These are phyloP conservation scores for Perizoma affinitatum DNA, from an alignment of 2,888 invertebrate genomes.

Conservation along the genomic window DNA sequence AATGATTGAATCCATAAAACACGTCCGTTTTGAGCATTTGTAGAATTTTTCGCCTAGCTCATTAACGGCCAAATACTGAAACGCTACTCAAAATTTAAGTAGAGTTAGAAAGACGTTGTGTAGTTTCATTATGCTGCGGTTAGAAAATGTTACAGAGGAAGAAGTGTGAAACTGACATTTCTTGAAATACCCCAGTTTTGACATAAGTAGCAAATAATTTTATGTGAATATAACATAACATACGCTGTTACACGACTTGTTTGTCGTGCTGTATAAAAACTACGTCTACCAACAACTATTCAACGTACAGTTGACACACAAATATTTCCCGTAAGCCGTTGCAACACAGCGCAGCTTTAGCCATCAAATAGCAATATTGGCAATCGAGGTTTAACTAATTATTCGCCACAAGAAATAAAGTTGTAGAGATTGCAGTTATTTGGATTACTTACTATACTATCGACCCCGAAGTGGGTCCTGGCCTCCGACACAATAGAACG, in stretches of 20 bases:
- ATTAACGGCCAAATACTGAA: no score
- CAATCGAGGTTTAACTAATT: constrained; percentile 10
- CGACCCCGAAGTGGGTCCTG: no score
- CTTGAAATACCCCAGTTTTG: constrained; percentile 20
- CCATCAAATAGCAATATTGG: constrained; percentile 26
- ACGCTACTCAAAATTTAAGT: no score
- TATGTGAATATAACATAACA: constrained; percentile 29
- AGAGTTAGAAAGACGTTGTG: no score
- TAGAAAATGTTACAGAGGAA: constrained; percentile 14
- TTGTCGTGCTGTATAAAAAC: constrained; percentile 26
- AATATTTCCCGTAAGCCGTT: constrained; percentile 17
- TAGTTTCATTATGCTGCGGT: not conserved
- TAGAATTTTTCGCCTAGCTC: no score
- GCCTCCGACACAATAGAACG: no score
- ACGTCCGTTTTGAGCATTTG: no score
- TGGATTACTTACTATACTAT: no score
- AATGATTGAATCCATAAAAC: no score
- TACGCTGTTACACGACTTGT: constrained; percentile 30
- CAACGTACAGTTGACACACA: constrained; percentile 22
- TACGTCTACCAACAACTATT: constrained; percentile 21
- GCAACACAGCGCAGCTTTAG: constrained; percentile 14
- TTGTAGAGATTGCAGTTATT: not conserved
- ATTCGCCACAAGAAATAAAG: constrained; percentile 5
- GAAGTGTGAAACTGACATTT: constrained; percentile 10
- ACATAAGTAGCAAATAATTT: constrained; percentile 17